Evolutionary conservation across 2,888 invertebrate genomes (phyloP).

Genomic region (Agrochola litura): DNA sequence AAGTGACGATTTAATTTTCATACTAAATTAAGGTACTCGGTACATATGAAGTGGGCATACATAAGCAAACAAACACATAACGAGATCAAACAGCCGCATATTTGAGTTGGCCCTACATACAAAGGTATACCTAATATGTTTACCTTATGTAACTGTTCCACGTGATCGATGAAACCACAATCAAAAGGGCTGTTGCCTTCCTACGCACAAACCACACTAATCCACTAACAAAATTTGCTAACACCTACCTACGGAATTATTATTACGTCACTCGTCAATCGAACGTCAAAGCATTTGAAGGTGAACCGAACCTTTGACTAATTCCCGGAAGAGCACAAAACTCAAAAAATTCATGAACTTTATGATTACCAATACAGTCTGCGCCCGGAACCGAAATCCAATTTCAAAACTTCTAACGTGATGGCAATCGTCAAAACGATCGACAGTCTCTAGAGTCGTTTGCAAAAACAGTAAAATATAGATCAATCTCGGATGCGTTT

Average conservation of each 20-base stretch:
- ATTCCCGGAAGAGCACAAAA: conserved; percentile 39
- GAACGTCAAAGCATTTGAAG: conserved; percentile 27
- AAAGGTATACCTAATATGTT: conserved; percentile 49
- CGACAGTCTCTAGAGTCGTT: conserved; percentile 51
- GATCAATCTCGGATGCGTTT: conserved; percentile 62
- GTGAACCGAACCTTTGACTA: conserved; percentile 15
- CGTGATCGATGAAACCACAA: conserved; percentile 72
- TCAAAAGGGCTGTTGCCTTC: conserved; percentile 69
- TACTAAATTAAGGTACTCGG: background rate
- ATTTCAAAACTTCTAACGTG: conserved; percentile 62
- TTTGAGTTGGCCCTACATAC: conserved; percentile 35
- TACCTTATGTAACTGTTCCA: conserved; percentile 61
- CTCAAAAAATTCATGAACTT: conserved; percentile 53
- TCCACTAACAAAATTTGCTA: conserved; percentile 52
- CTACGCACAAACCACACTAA: conserved; percentile 70
- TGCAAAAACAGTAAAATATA: conserved; percentile 59
- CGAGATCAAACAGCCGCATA: conserved; percentile 27
- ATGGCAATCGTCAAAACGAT: conserved; percentile 60
- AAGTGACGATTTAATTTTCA: conserved; percentile 17
- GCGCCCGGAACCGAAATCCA: conserved; percentile 54
- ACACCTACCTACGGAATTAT: background rate
- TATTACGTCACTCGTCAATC: conserved; percentile 27
- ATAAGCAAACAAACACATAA: conserved; percentile 30
- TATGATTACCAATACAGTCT: conserved; percentile 61
- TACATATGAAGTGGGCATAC: background rate